Percentiles rank a stretch among this genome's conserved stretches.
These are phyloP conservation scores for Melitaea cinxia DNA, from an alignment of 1,140 invertebrate species.

Conservation along the genomic window DNA sequence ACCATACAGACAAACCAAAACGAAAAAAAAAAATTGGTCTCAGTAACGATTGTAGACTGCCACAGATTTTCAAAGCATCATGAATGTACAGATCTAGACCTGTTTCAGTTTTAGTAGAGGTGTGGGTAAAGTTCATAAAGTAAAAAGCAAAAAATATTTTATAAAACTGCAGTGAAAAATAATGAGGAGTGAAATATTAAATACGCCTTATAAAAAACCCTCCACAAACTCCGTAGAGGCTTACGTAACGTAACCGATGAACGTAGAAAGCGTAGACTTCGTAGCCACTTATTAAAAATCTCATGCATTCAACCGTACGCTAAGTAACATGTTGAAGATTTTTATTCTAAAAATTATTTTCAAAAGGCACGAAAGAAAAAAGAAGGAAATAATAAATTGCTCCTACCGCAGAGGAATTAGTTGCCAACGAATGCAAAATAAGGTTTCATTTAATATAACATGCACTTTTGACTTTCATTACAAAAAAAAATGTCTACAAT, in stretches of 20 bases:
- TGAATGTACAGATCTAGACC: no score
- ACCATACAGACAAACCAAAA: no score
- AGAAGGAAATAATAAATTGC: not conserved
- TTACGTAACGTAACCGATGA: constrained; percentile 6
- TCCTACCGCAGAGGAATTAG: not conserved
- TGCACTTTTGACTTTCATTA: not conserved
- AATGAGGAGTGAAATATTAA: constrained; percentile 2
- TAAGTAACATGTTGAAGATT: not conserved
- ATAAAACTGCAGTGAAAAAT: constrained; percentile 1
- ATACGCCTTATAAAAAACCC: not conserved
- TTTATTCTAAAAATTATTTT: not conserved
- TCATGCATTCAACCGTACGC: constrained; percentile 17
- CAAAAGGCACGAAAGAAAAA: not conserved
- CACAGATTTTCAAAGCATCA: no score
- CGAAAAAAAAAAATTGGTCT: no score
- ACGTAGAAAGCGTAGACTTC: constrained; percentile 11
- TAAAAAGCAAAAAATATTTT: not conserved
- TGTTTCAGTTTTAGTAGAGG: no score
- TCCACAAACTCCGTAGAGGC: not conserved
- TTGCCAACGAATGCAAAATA: not conserved
- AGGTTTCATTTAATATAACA: not conserved
- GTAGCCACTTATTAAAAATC: constrained; percentile 27
- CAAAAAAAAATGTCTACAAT: not conserved
- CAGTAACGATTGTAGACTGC: no score
- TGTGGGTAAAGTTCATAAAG: no score